These are phyloP conservation scores for Brachionus calyciflorus DNA, from an alignment of 1,140 invertebrate genomes.

Conservation along the genomic window DNA sequence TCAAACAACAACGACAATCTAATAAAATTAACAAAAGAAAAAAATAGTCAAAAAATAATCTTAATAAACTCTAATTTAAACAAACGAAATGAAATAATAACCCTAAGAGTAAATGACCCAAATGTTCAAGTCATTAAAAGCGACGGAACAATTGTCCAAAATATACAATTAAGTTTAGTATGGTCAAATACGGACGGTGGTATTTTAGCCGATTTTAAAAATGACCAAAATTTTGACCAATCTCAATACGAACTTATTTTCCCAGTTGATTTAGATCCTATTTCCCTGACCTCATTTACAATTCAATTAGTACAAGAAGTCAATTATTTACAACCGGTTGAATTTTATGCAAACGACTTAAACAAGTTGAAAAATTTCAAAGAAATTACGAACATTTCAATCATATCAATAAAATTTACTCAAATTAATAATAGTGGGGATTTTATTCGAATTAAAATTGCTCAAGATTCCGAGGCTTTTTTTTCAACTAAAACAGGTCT, in stretches of 20 bases:
- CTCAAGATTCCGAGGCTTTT: neutral
- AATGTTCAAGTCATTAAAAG: neutral
- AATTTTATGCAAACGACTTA: neutral
- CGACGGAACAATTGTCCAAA: neutral
- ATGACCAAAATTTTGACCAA: neutral
- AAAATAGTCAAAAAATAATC: slow-evolving; percentile 12
- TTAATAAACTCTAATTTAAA: slow-evolving; percentile 40
- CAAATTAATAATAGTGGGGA: neutral
- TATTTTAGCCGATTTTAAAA: neutral
- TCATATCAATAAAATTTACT: no score
- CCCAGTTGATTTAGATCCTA: slow-evolving; percentile 17
- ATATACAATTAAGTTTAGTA: slow-evolving; percentile 24
- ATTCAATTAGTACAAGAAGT: neutral
- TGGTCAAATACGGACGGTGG: slow-evolving; percentile 43
- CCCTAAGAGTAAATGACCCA: neutral
- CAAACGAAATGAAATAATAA: slow-evolving; percentile 30
- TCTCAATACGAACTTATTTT: slow-evolving; percentile 13
- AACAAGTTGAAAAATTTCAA: neutral
- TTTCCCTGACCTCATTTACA: slow-evolving; percentile 16
- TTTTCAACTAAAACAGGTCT: slow-evolving; percentile 50
- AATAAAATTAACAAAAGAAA: neutral
- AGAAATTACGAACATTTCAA: neutral
- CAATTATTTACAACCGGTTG: neutral
- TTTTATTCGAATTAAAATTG: neutral
- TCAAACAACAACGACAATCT: slow-evolving; percentile 47